Evolutionary conservation across 23 tunicate genomes (phyloP).

Genomic region (Styela plicata): DNA sequence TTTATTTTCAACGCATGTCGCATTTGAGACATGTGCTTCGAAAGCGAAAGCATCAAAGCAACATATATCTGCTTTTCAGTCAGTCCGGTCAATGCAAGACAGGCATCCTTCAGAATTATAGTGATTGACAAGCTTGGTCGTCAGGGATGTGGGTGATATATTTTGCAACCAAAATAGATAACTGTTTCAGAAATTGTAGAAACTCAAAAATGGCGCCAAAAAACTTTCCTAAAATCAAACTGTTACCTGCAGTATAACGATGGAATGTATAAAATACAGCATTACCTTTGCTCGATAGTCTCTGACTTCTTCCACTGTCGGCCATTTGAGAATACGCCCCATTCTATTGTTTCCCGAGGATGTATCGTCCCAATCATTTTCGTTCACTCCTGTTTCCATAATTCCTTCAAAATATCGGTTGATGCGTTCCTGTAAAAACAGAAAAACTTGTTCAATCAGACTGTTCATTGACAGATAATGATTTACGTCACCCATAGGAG

Average conservation of each 20-base stretch:
- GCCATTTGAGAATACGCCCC: constrained; percentile 88
- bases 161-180: neutral
- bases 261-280: neutral
- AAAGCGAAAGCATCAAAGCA: too few relatives aligned
- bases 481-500: too few relatives aligned
- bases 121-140: neutral
- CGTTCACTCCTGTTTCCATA: constrained; percentile 90
- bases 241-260: too few relatives aligned
- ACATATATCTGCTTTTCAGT: too few relatives aligned
- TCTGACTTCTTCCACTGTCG: constrained; percentile 51
- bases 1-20: too few relatives aligned
- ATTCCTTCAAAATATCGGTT: constrained; percentile 60
- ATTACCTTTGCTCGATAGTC: constrained; percentile 65
- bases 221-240: too few relatives aligned
- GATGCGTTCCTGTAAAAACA: constrained; percentile 52
- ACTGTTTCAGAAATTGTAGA: too few relatives aligned
- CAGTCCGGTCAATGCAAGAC: too few relatives aligned
- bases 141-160: neutral
- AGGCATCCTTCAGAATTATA: too few relatives aligned
- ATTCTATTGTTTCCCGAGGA: constrained; percentile 82
- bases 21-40: too few relatives aligned
- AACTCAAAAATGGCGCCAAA: too few relatives aligned
- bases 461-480: too few relatives aligned
- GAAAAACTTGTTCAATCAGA: neutral
- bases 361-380: constrained; percentile 93